Evolutionary conservation across 2,888 invertebrate species (phyloP).

Genomic region (Ptychoptera contaminata): DNA sequence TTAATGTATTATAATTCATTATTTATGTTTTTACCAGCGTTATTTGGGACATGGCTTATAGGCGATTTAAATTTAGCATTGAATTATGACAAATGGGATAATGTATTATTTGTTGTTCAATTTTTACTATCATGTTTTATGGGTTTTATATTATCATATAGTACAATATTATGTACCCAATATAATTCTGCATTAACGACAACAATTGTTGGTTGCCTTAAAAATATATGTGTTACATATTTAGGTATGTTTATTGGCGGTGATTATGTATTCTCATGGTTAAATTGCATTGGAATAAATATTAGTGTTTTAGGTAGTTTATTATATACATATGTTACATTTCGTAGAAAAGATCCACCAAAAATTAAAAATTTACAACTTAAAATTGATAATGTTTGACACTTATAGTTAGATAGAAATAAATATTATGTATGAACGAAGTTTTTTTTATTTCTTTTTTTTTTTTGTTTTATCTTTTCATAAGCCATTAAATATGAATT

Average conservation of each 20-base stretch:
- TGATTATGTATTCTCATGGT: slow-evolving; percentile 87
- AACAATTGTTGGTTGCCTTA: slow-evolving; percentile 94
- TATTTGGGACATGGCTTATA: slow-evolving; percentile 51
- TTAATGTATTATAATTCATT: slow-evolving; percentile 84
- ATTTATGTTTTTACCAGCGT: slow-evolving; percentile 69
- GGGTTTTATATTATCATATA: slow-evolving; percentile 92
- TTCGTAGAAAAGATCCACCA: slow-evolving; percentile 26
- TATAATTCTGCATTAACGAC: slow-evolving; percentile 98
- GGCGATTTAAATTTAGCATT: slow-evolving; percentile 57
- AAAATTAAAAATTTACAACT: slow-evolving; percentile 1
- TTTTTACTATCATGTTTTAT: slow-evolving; percentile 86
- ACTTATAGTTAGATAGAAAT: not conserved
- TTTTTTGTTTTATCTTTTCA: too few species aligned
- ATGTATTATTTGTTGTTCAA: slow-evolving; percentile 58
- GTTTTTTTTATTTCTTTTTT: too few species aligned
- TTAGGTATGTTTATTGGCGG: slow-evolving; percentile 96
- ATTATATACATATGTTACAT: slow-evolving; percentile 75
- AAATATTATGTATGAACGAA: not conserved
- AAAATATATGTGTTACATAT: slow-evolving; percentile 95
- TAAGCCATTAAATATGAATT: too few species aligned
- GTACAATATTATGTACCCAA: slow-evolving; percentile 88
- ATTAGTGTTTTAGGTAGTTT: slow-evolving; percentile 80
- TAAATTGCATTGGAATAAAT: slow-evolving; percentile 93
- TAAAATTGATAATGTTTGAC: not conserved
- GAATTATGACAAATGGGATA: slow-evolving; percentile 55